A percentile compares a stretch with the other conserved stretches of the same genome.
Conservation (phyloP, 1,140 invertebrate genomes). For the Bombus terrestris region DNA sequence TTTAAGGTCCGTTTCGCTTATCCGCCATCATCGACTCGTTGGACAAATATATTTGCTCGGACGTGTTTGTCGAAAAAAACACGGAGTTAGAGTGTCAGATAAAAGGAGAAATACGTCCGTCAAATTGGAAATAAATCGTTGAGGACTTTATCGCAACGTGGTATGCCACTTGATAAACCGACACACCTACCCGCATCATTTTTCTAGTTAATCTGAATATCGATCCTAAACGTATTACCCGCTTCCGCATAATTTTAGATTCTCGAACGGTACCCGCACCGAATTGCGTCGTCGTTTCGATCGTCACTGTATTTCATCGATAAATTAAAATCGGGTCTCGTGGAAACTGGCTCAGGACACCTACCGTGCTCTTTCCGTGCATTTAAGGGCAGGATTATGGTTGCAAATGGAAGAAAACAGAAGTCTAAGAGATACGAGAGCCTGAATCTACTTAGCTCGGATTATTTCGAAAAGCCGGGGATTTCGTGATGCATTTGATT, state of each 20-base stretch:
- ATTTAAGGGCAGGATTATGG: background rate
- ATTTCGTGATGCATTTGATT: constrained; percentile 35
- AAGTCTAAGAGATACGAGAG: background rate
- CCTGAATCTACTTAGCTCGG: constrained; percentile 32
- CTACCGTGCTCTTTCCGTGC: background rate
- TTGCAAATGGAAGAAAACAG: background rate
- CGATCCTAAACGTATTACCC: constrained; percentile 48
- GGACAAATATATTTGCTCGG: constrained; percentile 5
- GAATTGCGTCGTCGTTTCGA: background rate
- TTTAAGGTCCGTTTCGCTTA: background rate
- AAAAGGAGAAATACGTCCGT: constrained; percentile 1
- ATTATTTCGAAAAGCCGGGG: constrained; percentile 35
- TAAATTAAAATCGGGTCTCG: background rate
- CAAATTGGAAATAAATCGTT: constrained; percentile 38
- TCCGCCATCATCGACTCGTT: background rate
- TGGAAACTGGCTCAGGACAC: background rate
- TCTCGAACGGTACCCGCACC: constrained; percentile 8
- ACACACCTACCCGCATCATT: constrained; percentile 49
- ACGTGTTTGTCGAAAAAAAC: background rate
- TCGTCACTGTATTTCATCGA: background rate
- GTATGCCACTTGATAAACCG: background rate
- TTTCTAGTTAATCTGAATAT: constrained; percentile 58
- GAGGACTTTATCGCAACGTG: constrained; percentile 19
- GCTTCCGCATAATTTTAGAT: constrained; percentile 31
- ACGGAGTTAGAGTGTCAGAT: background rate